These are phyloP conservation scores for Stegodyphus dumicola DNA, from an alignment of 1,140 invertebrate species.

Conservation along the genomic window DNA sequence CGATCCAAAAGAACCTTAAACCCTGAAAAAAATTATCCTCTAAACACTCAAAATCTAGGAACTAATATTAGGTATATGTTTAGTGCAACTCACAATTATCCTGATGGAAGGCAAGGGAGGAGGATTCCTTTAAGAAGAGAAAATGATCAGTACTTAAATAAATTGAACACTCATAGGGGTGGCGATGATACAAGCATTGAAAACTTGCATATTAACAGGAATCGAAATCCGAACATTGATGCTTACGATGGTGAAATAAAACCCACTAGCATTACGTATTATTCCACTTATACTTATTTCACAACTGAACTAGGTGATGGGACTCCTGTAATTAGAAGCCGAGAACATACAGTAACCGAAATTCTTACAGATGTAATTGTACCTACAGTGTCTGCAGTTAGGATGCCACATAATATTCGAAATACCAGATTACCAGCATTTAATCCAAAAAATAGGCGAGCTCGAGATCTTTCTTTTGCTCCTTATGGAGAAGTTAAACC, in stretches of 20 bases:
- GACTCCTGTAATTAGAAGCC: slow-evolving; percentile 70
- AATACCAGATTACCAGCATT: not conserved
- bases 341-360: slow-evolving; percentile 47
- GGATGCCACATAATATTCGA: not conserved
- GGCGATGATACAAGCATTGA: not conserved
- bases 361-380: slow-evolving; percentile 56
- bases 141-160: not conserved
- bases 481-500: not conserved
- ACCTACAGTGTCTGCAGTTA: slow-evolving; percentile 30
- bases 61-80: slow-evolving; percentile 23
- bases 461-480: not conserved
- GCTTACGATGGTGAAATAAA: slow-evolving; percentile 20
- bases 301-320: slow-evolving; percentile 87
- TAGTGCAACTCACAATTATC: slow-evolving; percentile 8
- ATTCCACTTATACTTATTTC: slow-evolving; percentile 91
- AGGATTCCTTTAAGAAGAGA: not conserved
- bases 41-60: not conserved
- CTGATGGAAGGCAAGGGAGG: slow-evolving; percentile 25
- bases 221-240: not conserved
- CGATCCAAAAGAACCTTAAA: slow-evolving; percentile 16
- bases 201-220: not conserved
- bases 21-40: not conserved
- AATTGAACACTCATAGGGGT: not conserved
- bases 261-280: slow-evolving; percentile 75
- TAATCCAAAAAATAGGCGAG: not conserved